Evolutionary conservation across 2,888 invertebrate genomes (phyloP).

Genomic region (Thereva unica): DNA sequence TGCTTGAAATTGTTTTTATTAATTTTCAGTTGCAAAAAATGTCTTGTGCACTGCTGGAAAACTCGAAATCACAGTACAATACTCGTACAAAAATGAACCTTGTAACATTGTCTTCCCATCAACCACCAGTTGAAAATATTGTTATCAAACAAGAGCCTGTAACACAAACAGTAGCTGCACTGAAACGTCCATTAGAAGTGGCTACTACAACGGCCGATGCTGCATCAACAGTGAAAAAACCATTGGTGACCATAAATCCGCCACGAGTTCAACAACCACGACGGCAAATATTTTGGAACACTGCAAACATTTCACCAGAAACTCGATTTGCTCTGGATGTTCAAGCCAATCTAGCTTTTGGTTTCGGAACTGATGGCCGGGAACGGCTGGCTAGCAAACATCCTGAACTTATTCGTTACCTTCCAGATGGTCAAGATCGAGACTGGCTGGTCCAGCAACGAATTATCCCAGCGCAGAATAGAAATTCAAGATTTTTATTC

Average conservation of each 20-base stretch:
- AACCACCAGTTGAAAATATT: not conserved
- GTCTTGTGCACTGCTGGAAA: conserved; percentile 55
- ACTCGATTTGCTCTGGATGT: conserved; percentile 66
- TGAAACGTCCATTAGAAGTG: conserved; percentile 2
- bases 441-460: conserved; percentile 66
- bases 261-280: conserved; percentile 44
- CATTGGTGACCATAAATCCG: conserved; percentile 41
- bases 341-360: conserved; percentile 57
- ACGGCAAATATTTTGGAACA: conserved; percentile 63
- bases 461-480: conserved; percentile 65
- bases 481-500: conserved; percentile 65
- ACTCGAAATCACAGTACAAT: conserved; percentile 56
- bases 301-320: conserved; percentile 61
- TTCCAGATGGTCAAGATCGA: conserved; percentile 68
- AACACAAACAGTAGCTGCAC: not conserved
- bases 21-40: conserved; percentile 52
- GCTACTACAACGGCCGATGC: conserved; percentile 17
- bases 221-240: conserved; percentile 39
- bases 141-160: not conserved
- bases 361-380: conserved; percentile 58
- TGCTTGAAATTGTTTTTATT: not conserved
- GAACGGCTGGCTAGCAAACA: conserved; percentile 67
- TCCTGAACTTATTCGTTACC: conserved; percentile 68
- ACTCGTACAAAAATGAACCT: conserved; percentile 35
- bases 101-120: not conserved